Evolutionary conservation across 2,888 invertebrate genomes (phyloP).

Genomic region (Leuctra nigra): DNA sequence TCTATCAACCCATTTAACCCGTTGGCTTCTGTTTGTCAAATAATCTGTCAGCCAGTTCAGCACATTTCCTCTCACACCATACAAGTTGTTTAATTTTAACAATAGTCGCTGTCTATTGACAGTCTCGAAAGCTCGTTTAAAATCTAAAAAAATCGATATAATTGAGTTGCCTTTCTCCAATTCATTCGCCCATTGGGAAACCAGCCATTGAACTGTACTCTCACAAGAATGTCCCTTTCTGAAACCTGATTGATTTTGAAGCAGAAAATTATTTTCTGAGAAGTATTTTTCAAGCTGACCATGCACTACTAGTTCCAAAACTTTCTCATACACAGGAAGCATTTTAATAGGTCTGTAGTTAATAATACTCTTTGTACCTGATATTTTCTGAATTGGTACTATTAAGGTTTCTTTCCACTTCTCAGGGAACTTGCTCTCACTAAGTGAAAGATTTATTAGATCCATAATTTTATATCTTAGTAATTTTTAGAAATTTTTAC

Average conservation of each 20-base stretch:
- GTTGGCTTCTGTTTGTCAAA: slow-evolving; percentile 23
- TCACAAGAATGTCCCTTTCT: slow-evolving; percentile 23
- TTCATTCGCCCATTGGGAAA: slow-evolving; percentile 22
- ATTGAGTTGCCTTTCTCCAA: slow-evolving; percentile 18
- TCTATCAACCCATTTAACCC: slow-evolving; percentile 15
- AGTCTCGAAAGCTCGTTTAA: slow-evolving; percentile 25
- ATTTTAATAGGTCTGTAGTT: slow-evolving; percentile 28
- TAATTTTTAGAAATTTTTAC: too few relatives aligned
- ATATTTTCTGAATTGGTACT: not conserved
- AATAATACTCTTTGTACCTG: not conserved
- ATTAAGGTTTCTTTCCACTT: not conserved
- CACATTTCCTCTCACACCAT: slow-evolving; percentile 21
- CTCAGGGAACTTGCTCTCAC: not conserved
- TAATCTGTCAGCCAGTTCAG: slow-evolving; percentile 21
- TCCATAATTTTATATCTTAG: not conserved
- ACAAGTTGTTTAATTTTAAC: slow-evolving; percentile 20
- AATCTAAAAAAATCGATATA: slow-evolving; percentile 23
- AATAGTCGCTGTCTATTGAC: slow-evolving; percentile 22
- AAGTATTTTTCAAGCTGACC: slow-evolving; percentile 23
- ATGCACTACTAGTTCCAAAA: slow-evolving; percentile 24
- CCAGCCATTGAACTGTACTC: slow-evolving; percentile 22
- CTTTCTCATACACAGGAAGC: slow-evolving; percentile 26
- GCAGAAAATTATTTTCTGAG: slow-evolving; percentile 20
- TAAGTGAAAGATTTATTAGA: not conserved
- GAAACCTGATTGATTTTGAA: slow-evolving; percentile 21